Conservation (phyloP, 2,888 invertebrate species). For the Chironomus tentans region DNA sequence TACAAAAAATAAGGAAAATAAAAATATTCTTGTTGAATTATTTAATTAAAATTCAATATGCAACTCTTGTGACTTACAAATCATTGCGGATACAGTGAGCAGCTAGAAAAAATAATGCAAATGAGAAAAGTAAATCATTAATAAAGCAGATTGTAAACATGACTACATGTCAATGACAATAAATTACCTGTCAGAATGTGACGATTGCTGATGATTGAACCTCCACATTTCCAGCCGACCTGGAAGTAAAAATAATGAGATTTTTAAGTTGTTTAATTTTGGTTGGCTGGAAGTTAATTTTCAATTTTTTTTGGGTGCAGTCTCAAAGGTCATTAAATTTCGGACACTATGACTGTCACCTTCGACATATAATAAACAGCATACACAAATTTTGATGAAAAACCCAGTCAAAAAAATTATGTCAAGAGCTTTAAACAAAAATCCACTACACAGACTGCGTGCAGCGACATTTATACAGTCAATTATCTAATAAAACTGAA, state of each 20-base stretch:
- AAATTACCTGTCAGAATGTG: conserved; percentile 69
- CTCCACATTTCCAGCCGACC: conserved; percentile 42
- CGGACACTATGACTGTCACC: too few species aligned
- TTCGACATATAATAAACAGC: too few species aligned
- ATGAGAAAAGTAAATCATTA: conserved; percentile 33
- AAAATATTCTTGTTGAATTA: conserved; percentile 4
- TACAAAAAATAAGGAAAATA: conserved; percentile 35
- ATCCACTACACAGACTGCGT: too few species aligned
- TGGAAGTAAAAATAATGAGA: background rate
- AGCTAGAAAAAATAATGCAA: conserved; percentile 32
- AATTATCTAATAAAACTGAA: background rate
- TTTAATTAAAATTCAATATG: background rate
- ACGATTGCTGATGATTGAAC: conserved; percentile 53
- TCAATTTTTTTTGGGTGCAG: too few species aligned
- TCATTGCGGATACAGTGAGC: conserved; percentile 37
- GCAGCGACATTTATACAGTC: too few species aligned
- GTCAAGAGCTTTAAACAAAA: too few species aligned
- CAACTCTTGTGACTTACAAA: conserved; percentile 34
- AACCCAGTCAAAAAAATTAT: too few species aligned
- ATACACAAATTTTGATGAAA: too few species aligned
- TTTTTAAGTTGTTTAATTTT: too few species aligned
- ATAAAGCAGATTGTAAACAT: too few species aligned
- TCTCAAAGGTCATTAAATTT: too few species aligned
- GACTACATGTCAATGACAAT: conserved; percentile 47
- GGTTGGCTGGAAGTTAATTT: too few species aligned